Evolutionary conservation across 2,888 invertebrate genomes (phyloP).

Genomic region (Pharmacophagus antenor): DNA sequence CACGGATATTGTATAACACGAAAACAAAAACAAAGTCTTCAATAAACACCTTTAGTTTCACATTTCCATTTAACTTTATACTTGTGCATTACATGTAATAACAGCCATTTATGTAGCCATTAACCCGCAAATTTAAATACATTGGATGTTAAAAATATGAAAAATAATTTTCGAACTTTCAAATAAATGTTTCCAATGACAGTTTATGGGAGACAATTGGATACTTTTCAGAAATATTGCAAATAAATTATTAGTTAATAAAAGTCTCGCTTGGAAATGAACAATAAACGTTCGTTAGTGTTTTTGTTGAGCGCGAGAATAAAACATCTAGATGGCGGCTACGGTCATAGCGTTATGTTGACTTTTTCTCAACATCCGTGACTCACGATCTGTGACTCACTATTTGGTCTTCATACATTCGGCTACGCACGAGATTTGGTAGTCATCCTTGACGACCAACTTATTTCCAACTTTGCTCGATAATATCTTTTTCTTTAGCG

Average conservation of each 20-base stretch:
- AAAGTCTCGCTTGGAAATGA: conserved; percentile 9
- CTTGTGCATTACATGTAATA: no score
- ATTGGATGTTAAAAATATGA: neutral
- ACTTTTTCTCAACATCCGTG: conserved; percentile 47
- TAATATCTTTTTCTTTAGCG: neutral
- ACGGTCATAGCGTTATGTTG: conserved; percentile 40
- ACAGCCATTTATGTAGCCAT: no score
- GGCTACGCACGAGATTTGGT: conserved; percentile 23
- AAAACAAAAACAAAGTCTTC: neutral
- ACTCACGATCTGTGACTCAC: conserved; percentile 48
- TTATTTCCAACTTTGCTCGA: neutral
- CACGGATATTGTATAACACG: neutral
- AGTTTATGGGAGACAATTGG: neutral
- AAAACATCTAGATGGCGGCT: conserved; percentile 20
- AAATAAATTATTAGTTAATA: conserved; percentile 2
- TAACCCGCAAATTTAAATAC: no score
- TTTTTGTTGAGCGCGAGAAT: conserved; percentile 18
- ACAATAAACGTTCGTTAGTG: conserved; percentile 30
- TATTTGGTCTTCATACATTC: conserved; percentile 33
- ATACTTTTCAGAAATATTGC: conserved; percentile 17
- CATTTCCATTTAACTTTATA: neutral
- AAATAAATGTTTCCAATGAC: neutral
- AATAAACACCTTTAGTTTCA: neutral
- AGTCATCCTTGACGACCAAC: conserved; percentile 9
- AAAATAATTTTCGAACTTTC: neutral